phyloP scores from a whole-genome alignment of 2,797 vertebrate species.

The Babyrousa celebensis region DNA sequence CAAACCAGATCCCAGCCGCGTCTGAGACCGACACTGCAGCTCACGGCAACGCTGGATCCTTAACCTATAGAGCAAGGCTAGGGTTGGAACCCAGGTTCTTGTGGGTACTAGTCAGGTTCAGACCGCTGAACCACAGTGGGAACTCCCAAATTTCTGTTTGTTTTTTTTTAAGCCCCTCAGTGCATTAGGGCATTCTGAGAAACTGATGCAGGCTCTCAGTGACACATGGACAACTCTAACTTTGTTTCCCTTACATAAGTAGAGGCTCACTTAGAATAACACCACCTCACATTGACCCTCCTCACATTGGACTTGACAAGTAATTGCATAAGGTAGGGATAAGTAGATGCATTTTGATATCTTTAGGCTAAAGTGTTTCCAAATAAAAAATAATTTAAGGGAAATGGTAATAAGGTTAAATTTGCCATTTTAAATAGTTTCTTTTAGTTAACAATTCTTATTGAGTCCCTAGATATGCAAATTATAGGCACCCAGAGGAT shows the following conservation, averaged over 20 bases:
- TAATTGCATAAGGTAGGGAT: background rate
- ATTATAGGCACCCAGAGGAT: background rate
- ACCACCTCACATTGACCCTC: fast-evolving
- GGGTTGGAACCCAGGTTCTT: too few relatives aligned
- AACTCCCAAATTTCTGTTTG: too few relatives aligned
- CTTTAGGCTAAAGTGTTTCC: background rate
- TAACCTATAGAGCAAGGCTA: too few relatives aligned
- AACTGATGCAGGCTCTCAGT: background rate
- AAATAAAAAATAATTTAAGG: conserved; percentile 26
- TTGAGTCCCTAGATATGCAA: background rate
- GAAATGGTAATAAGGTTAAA: background rate
- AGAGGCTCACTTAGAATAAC: background rate
- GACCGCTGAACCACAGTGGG: too few relatives aligned
- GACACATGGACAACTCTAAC: background rate
- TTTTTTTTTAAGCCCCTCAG: background rate
- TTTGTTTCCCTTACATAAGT: background rate
- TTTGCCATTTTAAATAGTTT: conserved; percentile 13
- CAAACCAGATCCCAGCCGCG: too few relatives aligned
- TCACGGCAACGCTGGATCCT: too few relatives aligned
- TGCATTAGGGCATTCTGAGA: background rate
- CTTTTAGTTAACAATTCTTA: conserved; percentile 24
- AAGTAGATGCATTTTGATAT: background rate
- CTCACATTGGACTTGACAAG: background rate
- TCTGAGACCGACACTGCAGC: too few relatives aligned
- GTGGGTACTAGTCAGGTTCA: too few relatives aligned